Percentiles rank a stretch among this genome's conserved stretches.
phyloP scores from a whole-genome alignment of 2,797 vertebrate species.

The Margarornis squamiger region DNA sequence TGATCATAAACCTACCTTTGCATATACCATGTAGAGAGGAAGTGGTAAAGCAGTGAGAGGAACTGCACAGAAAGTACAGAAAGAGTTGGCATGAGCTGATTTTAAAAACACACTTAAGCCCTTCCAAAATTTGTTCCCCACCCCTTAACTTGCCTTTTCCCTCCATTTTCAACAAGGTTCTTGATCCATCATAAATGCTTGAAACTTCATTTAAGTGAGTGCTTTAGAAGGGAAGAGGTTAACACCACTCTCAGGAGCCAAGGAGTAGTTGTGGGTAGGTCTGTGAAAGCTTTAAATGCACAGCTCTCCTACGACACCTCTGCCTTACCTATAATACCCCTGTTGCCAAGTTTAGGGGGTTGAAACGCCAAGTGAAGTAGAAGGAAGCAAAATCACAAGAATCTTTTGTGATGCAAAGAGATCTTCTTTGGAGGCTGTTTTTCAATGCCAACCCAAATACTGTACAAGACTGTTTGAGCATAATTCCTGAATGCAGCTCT shows the following conservation, averaged over 20 bases:
- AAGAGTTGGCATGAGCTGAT: background rate
- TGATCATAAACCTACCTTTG: slow-evolving; percentile 5
- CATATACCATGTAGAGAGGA: background rate
- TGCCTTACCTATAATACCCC: background rate
- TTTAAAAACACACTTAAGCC: background rate
- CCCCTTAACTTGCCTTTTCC: background rate
- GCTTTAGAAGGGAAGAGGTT: background rate
- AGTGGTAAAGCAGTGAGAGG: background rate
- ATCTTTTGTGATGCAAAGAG: background rate
- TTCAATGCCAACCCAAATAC: background rate
- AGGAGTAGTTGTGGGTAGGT: background rate
- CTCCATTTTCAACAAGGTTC: background rate
- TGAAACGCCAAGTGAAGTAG: background rate
- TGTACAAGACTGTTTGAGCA: background rate
- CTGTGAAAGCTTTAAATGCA: background rate
- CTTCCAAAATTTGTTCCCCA: background rate
- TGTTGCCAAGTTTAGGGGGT: background rate
- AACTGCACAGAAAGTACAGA: background rate
- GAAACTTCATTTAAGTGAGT: background rate
- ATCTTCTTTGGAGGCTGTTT: background rate
- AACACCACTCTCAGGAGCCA: background rate
- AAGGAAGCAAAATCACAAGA: background rate
- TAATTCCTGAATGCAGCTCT: background rate
- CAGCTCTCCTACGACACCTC: background rate
- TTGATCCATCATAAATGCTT: background rate